Evolutionary conservation across 2,113 vertebrate species (phyloP), one percentile per base, ranked within the genome.

Genomic region (Hippopotamus amphibius): DNA sequence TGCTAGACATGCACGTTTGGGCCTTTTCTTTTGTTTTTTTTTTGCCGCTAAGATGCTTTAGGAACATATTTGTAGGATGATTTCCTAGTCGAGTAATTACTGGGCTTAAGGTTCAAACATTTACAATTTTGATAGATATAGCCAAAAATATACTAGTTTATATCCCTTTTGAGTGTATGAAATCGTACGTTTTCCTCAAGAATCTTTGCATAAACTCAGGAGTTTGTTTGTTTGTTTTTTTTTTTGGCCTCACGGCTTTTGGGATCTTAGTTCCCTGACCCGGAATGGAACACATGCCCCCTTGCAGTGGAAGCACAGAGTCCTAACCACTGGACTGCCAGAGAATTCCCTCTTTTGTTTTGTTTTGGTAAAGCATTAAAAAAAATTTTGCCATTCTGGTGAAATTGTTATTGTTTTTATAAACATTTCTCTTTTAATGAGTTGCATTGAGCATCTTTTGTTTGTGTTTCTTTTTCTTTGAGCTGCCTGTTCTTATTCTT

Each of bases 381-480:
- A 89, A 81, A 71, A 74, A 37, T 69, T 87, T 97, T 71, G 92
- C 57, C 57, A 81, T 89, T 46, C 57, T 59, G 50, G 37, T 93
- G n/a, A 57, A 88, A 15, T 37, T 13, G 10, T 55, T 33, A 9
- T 19, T 33, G n/a, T 68, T 85, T 96, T 92, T 33, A 30, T 88
- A 81, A 91, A 69, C 59, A 55, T 69, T 91, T 81, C 68, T 92
- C 66, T 72, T 68, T 55, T 65, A 74, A 37, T 9, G 59, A 95
- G 48, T 77, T 61, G 14, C 16, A 43, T 6, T 1, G 7, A 59
- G 15, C 28, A 1, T 88, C n/a, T 93, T 76, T 33, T 1, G 0
- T 87, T 88, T 79, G 90, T 71, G 41, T 59, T 90, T 80, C 63
- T 68, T 86, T 90, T 30, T n/a, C 84, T 96, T 88, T 95, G 90